A percentile compares a stretch with the other conserved stretches of the same genome.
These are phyloP conservation scores for Dascillus cervinus DNA, from an alignment of 2,888 invertebrate species.

Conservation along the genomic window DNA sequence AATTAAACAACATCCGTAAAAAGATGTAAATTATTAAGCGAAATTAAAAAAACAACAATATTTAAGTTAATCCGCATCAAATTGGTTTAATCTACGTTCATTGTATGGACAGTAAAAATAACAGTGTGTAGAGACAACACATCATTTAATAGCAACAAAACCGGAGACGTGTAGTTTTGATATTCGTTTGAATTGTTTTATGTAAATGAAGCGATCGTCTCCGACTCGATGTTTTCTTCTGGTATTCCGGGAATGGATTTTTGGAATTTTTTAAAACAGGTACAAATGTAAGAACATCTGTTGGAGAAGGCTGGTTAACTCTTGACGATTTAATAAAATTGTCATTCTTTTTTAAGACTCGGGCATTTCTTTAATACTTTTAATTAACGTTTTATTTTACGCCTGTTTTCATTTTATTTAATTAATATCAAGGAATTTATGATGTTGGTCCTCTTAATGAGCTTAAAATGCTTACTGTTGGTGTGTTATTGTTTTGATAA, in stretches of 20 bases:
- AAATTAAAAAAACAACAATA: no score
- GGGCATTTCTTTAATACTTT: constrained; percentile 14
- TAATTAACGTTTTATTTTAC: constrained; percentile 13
- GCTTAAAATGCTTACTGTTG: no score
- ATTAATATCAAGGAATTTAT: constrained; percentile 1
- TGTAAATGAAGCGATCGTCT: constrained; percentile 24
- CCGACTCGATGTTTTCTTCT: constrained; percentile 25
- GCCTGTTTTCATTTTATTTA: constrained; percentile 7
- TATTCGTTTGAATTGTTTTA: constrained; percentile 23
- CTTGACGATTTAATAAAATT: constrained; percentile 33
- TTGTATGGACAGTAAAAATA: constrained; percentile 16
- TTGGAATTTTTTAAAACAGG: constrained; percentile 36
- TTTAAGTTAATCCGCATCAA: neutral
- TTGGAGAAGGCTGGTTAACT: constrained; percentile 21
- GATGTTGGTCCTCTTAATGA: no score
- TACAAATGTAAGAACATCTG: constrained; percentile 33
- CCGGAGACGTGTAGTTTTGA: constrained; percentile 27
- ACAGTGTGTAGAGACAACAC: constrained; percentile 23
- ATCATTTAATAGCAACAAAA: constrained; percentile 27
- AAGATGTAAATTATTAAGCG: no score
- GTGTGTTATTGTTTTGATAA: no score
- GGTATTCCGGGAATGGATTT: constrained; percentile 35
- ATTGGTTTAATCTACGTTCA: constrained; percentile 3
- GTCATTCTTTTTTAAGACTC: constrained; percentile 20
- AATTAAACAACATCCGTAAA: no score